phyloP scores from a whole-genome alignment of 2,888 invertebrate genomes.

The Cantharis lateralis region DNA sequence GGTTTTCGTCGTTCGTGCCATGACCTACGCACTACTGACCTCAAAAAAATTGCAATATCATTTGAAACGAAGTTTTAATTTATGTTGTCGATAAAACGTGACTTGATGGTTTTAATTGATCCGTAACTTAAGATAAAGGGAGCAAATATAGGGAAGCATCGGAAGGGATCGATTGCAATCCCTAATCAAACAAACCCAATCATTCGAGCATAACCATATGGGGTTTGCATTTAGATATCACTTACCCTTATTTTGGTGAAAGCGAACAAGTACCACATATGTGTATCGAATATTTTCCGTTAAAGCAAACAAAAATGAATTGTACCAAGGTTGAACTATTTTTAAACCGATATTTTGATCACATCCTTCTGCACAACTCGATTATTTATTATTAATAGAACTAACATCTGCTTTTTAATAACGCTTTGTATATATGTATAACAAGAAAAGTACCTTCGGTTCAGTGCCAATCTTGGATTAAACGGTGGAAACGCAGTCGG shows the following conservation, averaged over 20 bases:
- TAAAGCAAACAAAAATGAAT: background rate
- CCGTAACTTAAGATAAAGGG: background rate
- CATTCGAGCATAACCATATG: slow-evolving; percentile 11
- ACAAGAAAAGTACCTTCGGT: slow-evolving; percentile 44
- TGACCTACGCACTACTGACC: slow-evolving; percentile 13
- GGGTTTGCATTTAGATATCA: slow-evolving; percentile 21
- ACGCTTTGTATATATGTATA: background rate
- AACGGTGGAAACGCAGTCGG: slow-evolving; percentile 39
- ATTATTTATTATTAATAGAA: slow-evolving; percentile 6
- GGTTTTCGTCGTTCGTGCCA: slow-evolving; percentile 7
- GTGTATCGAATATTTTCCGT: background rate
- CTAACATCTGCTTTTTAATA: background rate
- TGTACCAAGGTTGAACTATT: background rate
- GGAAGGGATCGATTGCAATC: slow-evolving; percentile 11
- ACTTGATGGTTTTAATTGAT: background rate
- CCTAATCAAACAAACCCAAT: slow-evolving; percentile 7
- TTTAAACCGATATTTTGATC: background rate
- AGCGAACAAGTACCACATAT: background rate
- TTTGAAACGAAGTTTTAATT: background rate
- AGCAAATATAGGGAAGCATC: background rate
- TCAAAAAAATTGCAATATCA: background rate
- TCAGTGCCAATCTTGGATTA: slow-evolving; percentile 48
- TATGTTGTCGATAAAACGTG: background rate
- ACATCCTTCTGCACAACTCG: background rate
- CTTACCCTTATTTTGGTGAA: slow-evolving; percentile 8